Evolutionary conservation across 2,888 invertebrate species (phyloP).

Genomic region (Drosophila pseudotalamancana): DNA sequence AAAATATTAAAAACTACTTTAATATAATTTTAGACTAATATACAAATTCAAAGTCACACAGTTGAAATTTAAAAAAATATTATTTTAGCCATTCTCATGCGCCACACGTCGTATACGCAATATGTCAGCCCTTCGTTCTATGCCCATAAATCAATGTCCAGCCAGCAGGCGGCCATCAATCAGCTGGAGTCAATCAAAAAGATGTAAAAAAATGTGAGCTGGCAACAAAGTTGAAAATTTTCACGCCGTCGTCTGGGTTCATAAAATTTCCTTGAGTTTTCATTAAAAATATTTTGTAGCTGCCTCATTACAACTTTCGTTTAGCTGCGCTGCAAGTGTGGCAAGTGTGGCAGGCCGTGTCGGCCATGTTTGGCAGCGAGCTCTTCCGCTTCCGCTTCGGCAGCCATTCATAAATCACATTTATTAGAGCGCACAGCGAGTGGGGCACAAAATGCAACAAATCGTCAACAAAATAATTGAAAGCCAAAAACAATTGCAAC

Average conservation of each 20-base stretch:
- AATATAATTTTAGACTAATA: no score
- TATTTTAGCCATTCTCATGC: slow-evolving; percentile 1
- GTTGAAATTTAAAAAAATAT: no score
- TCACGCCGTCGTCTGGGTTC: slow-evolving; percentile 20
- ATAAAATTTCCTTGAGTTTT: slow-evolving; percentile 58
- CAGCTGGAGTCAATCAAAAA: slow-evolving; percentile 64
- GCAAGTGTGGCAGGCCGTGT: slow-evolving; percentile 32
- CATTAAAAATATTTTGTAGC: slow-evolving; percentile 49
- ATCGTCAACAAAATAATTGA: slow-evolving; percentile 58
- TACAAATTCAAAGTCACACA: no score
- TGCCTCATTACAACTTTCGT: slow-evolving; percentile 39
- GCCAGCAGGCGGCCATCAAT: slow-evolving; percentile 61
- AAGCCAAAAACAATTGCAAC: slow-evolving; percentile 47
- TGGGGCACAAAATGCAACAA: slow-evolving; percentile 37
- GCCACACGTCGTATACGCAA: slow-evolving; percentile 45
- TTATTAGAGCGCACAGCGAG: slow-evolving; percentile 59
- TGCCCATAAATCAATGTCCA: slow-evolving; percentile 74
- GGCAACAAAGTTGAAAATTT: slow-evolving; percentile 44
- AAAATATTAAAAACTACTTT: no score
- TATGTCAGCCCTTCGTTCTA: slow-evolving; percentile 40
- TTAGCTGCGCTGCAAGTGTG: slow-evolving; percentile 25
- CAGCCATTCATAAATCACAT: slow-evolving; percentile 62
- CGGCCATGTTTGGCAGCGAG: slow-evolving; percentile 29
- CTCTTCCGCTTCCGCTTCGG: slow-evolving; percentile 42
- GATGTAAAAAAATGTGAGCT: not conserved